Conservation (phyloP, 1,140 invertebrate species). For the Dryas iulia region DNA sequence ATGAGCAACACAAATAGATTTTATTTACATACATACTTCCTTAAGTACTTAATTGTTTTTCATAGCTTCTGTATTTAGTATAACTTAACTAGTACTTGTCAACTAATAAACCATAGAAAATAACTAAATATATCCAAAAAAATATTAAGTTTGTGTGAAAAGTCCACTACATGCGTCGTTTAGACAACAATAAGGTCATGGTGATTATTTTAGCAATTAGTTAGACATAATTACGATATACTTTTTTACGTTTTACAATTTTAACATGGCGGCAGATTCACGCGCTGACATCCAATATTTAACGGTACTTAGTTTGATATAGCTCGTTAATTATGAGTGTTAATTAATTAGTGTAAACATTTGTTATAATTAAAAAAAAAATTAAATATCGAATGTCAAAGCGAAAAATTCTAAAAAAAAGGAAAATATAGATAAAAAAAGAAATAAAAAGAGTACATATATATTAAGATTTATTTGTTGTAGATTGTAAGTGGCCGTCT, state of each 20-base stretch:
- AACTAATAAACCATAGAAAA: too few relatives aligned
- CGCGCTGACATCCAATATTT: slow-evolving; percentile 31
- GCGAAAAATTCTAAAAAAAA: slow-evolving; percentile 39
- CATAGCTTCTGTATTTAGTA: too few relatives aligned
- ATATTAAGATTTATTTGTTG: slow-evolving; percentile 43
- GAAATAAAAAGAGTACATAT: slow-evolving; percentile 35
- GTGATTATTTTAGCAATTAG: slow-evolving; percentile 25
- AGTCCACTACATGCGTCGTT: slow-evolving; percentile 13
- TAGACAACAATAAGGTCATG: slow-evolving; percentile 22
- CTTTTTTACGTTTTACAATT: slow-evolving; percentile 33
- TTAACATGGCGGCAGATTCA: slow-evolving; percentile 26
- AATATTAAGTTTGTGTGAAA: slow-evolving; percentile 14
- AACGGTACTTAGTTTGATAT: slow-evolving; percentile 31
- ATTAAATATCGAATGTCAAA: slow-evolving; percentile 31
- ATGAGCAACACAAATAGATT: too few relatives aligned
- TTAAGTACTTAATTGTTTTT: too few relatives aligned
- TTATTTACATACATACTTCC: too few relatives aligned
- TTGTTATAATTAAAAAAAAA: slow-evolving; percentile 25
- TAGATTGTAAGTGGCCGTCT: slow-evolving; percentile 44
- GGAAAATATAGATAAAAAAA: slow-evolving; percentile 31
- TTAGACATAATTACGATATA: slow-evolving; percentile 26
- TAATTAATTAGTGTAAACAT: slow-evolving; percentile 19
- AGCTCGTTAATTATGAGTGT: slow-evolving; percentile 4
- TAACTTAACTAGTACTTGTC: too few relatives aligned
- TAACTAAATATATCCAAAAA: too few relatives aligned